Evolutionary conservation across 2,113 vertebrate species (phyloP).

Genomic region (Podiceps cristatus): DNA sequence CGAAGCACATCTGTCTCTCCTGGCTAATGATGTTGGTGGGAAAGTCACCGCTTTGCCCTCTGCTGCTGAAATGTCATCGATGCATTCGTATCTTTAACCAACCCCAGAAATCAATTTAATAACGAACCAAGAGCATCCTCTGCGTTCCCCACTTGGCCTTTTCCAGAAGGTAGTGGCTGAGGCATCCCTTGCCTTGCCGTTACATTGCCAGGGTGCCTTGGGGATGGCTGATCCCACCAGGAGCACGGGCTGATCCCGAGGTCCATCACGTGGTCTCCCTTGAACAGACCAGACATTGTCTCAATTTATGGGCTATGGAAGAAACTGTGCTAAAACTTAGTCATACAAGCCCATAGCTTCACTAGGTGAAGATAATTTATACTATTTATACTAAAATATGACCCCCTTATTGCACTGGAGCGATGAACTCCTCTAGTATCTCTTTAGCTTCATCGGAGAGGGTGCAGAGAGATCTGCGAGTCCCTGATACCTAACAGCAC

Average conservation of each 20-base stretch:
- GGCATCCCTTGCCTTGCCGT: background rate
- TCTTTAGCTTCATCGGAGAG: background rate
- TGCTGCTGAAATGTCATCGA: background rate
- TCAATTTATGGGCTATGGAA: background rate
- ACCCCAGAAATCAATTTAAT: background rate
- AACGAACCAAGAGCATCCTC: background rate
- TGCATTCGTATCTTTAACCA: background rate
- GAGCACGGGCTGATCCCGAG: background rate
- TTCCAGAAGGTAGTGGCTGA: background rate
- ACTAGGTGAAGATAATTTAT: background rate
- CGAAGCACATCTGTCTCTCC: background rate
- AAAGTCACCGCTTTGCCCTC: background rate
- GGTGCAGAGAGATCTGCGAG: background rate
- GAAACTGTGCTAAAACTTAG: background rate
- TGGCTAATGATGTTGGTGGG: rapidly evolving
- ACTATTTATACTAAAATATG: background rate
- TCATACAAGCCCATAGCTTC: background rate
- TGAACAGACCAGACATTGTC: background rate
- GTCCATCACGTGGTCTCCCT: background rate
- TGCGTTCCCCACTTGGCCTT: background rate
- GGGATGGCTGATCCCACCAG: background rate
- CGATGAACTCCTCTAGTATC: background rate
- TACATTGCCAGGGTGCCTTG: rapidly evolving
- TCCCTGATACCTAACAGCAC: background rate
- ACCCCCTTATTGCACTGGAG: background rate